phyloP scores from a whole-genome alignment of 2,113 vertebrate genomes.

The Hippocampus zosterae region DNA sequence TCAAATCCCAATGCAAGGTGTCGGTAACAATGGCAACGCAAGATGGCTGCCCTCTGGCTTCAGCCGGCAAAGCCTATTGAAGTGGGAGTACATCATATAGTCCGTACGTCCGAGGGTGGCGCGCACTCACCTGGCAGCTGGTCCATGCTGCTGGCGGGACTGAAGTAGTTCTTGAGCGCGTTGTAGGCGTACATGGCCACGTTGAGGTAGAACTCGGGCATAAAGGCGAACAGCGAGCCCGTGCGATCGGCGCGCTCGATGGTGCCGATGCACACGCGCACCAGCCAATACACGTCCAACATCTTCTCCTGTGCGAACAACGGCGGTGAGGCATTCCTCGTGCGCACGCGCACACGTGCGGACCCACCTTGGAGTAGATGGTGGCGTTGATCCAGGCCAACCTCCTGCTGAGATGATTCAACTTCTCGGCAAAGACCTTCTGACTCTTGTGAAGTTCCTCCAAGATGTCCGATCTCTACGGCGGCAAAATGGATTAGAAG shows the following conservation, averaged over 20 bases:
- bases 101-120: too few relatives aligned
- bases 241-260: constrained; percentile 87
- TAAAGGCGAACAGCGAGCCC: constrained; percentile 85
- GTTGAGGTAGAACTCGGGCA: constrained; percentile 95
- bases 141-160: constrained; percentile 91
- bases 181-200: constrained; percentile 99
- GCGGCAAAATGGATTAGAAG: neutral
- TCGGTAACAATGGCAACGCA: too few relatives aligned
- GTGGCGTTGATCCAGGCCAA: constrained; percentile 98
- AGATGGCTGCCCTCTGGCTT: too few relatives aligned
- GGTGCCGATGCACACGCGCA: constrained; percentile 86
- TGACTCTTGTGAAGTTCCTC: constrained; percentile 92
- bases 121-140: constrained; percentile 49
- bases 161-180: constrained; percentile 97
- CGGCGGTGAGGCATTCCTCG: too few relatives aligned
- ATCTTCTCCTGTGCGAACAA: constrained; percentile 85
- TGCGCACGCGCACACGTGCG: neutral
- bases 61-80: too few relatives aligned
- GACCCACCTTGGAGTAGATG: constrained; percentile 86
- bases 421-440: constrained; percentile 93
- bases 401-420: constrained; percentile 92
- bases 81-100: too few relatives aligned
- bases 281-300: constrained; percentile 94
- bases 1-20: too few relatives aligned
- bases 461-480: constrained; percentile 87